phyloP scores from a whole-genome alignment of 2,888 invertebrate genomes.

The Pantelozetes paolii region DNA sequence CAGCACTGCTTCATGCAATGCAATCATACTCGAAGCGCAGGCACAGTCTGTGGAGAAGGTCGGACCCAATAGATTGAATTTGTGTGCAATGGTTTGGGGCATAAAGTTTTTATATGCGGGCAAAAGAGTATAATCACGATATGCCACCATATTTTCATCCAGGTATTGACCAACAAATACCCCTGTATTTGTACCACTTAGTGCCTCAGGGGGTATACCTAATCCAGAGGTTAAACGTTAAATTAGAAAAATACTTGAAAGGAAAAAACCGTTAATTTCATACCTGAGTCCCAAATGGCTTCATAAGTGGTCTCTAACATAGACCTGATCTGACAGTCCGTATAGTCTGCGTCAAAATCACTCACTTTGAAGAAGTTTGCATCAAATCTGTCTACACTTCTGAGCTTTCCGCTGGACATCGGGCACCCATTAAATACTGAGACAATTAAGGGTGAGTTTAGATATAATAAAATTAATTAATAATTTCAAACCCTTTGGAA shows the following conservation, averaged over 20 bases:
- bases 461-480: constrained; percentile 64
- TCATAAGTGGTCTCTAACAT: constrained; percentile 85
- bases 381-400: constrained; percentile 72
- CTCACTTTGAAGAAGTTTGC: constrained; percentile 83
- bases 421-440: neutral
- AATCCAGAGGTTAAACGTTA: too few species aligned
- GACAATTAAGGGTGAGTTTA: constrained; percentile 56
- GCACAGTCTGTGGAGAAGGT: constrained; percentile 95
- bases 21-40: constrained; percentile 89
- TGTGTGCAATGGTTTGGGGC: constrained; percentile 57
- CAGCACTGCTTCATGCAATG: constrained; percentile 74
- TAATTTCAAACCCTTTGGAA: constrained; percentile 64
- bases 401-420: constrained; percentile 56
- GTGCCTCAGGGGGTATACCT: constrained; percentile 69
- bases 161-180: constrained; percentile 90
- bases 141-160: constrained; percentile 49
- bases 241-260: neutral
- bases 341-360: constrained; percentile 79
- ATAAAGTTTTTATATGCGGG: neutral
- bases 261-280: constrained; percentile 49
- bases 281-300: constrained; percentile 77
- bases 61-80: constrained; percentile 78
- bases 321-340: constrained; percentile 86
- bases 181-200: constrained; percentile 82
- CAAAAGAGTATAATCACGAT: neutral